Percentiles rank a stretch among this genome's conserved stretches.
Conservation (phyloP, 2,113 vertebrate species). For the Planiliza haematocheilus region DNA sequence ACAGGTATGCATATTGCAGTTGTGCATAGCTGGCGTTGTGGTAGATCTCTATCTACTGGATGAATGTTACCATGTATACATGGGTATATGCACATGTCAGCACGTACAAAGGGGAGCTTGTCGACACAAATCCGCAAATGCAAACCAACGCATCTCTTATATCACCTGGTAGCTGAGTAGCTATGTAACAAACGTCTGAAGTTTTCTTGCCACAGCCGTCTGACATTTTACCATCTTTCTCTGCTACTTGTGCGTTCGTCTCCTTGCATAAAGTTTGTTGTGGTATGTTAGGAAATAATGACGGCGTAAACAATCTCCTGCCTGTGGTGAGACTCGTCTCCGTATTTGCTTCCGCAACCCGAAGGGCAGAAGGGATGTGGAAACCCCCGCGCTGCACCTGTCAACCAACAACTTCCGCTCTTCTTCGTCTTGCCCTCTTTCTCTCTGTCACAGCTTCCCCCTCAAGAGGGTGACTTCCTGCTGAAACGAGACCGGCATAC, state of each 20-base stretch:
- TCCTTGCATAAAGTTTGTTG: constrained; percentile 5
- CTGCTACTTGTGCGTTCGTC: not conserved
- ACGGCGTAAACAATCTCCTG: constrained; percentile 27
- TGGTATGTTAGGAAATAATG: constrained; percentile 21
- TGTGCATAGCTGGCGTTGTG: not conserved
- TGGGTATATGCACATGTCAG: not conserved
- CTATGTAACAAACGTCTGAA: not conserved
- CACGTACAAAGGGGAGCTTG: not conserved
- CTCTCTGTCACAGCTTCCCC: constrained; percentile 24
- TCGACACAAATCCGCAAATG: not conserved
- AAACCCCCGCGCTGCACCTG: constrained; percentile 65
- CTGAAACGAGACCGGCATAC: not conserved
- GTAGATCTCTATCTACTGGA: constrained; percentile 19
- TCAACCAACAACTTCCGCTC: constrained; percentile 47
- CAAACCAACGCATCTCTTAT: not conserved
- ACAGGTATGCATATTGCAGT: not conserved
- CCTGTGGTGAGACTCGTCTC: constrained; percentile 49
- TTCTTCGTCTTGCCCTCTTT: not conserved
- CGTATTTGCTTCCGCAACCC: constrained; percentile 16
- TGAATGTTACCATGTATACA: constrained; percentile 18
- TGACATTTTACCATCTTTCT: not conserved
- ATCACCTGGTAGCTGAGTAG: not conserved
- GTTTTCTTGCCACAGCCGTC: not conserved
- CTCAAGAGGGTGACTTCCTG: constrained; percentile 44
- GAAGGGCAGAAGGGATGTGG: constrained; percentile 37